Percentiles rank a stretch among this genome's conserved stretches.
These are phyloP conservation scores for Tenthredo distinguenda DNA, from an alignment of 2,888 invertebrate genomes.

Conservation along the genomic window DNA sequence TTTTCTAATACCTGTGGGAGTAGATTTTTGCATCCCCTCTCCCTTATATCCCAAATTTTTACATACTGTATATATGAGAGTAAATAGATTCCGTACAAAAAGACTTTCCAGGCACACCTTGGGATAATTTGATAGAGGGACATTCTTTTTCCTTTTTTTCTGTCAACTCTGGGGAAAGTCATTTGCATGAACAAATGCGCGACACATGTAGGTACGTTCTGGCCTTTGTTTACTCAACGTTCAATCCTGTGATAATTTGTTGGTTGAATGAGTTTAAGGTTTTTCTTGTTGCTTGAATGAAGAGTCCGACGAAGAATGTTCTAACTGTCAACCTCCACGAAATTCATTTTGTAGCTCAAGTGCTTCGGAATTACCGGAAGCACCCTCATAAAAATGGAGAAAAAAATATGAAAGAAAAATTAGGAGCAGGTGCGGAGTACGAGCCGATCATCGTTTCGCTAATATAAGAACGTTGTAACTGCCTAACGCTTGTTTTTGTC, in stretches of 20 bases:
- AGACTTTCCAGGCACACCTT: neutral
- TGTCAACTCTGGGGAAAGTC: neutral
- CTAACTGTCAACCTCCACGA: neutral
- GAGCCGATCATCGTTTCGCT: neutral
- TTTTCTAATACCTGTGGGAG: neutral
- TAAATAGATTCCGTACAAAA: neutral
- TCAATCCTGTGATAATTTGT: neutral
- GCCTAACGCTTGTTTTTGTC: neutral
- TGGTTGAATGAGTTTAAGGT: neutral
- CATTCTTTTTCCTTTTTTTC: neutral
- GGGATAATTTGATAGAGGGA: neutral
- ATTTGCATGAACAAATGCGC: neutral
- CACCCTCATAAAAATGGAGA: neutral
- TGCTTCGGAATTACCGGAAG: neutral
- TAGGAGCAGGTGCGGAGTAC: neutral
- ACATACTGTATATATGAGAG: neutral
- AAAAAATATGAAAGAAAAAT: neutral
- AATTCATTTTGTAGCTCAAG: slow-evolving; percentile 1
- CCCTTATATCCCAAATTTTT: neutral
- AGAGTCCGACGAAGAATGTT: neutral
- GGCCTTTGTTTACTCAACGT: neutral
- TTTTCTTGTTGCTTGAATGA: neutral
- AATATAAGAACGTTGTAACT: neutral
- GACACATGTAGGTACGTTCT: neutral
- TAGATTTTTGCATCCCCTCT: neutral